Base-by-base conservation (phyloP, 2,888 invertebrate genomes). In the Euplexia lucipara region DNA sequence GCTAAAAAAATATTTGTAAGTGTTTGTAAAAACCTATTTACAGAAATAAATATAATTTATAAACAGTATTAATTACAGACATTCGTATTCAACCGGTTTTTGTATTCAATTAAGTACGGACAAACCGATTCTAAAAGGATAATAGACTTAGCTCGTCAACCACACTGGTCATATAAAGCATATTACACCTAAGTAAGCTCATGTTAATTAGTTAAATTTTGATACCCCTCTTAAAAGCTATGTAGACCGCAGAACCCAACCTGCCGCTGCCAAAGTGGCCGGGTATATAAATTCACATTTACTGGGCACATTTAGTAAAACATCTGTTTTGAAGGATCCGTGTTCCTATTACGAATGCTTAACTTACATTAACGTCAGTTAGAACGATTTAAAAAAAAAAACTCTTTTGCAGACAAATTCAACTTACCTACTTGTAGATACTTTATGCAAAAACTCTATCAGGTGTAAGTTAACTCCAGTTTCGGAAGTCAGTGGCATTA, bases 141-240 rank as follows among this genome's bases (percentile, higher is more conserved):
- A n/a, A n/a, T n/a, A 35, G 18, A 10, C 16, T 8, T n/a, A 22
- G 9, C 26, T 26, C 5, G 26, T 8, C 9, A 20, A 41, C 20
- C 10, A 22, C 41, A 22, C 0, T 2, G 14, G 39, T 18, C 1
- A 5, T 16, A 49, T 16, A 1, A 20, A 44, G 12, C 0, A 18
- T 51, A 44, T 20, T 14, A 30, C 30, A 44, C 18, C 1, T 62
- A 34, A 22, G 63, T 26, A 26, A 54, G 14, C 16, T 14, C 14
- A 14, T 16, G 12, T 12, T 32, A 41, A 64, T 48, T 52, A 8
- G 0, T 26, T 37, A 12, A 37, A 37, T 20, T 48, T 47, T 9
- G 35, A 35, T 35, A 30, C 10, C 5, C 12, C 45, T 16, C 12
- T 14, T 68, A 47, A 67, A 66, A 59, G 67, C 67, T 44, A 9